Evolutionary conservation across 2,888 invertebrate genomes (phyloP), one percentile per base, ranked within the genome.

Genomic region (Lamproptera curius): DNA sequence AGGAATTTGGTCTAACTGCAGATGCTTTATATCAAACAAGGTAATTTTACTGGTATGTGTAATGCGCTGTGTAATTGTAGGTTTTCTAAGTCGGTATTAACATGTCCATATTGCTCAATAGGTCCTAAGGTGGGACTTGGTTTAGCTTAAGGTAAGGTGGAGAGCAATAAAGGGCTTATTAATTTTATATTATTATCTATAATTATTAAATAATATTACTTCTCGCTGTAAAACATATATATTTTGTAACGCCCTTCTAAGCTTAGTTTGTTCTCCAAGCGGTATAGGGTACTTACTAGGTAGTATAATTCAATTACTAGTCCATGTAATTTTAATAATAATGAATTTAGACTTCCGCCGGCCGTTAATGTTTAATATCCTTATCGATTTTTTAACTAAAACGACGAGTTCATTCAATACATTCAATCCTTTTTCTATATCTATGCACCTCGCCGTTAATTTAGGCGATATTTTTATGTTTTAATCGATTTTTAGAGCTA

Each of bases 221-320:
- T 56, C 61, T 73, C 67, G 67, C 67, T 67, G 67, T 72, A 66
- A 64, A 76, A 71, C 58, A 56, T n/a, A 20, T 59, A 55, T 67
- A 67, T 67, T 48, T 67, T 67, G 66, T 75, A 65, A 70, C 61
- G 73, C 76, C 81, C 79, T 71, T 63, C 58, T 70, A 69, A 67
- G 67, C 62, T 68, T 70, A 69, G 63, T 65, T 73, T 73, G 74
- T 83, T 82, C 84, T 86, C 85, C 84, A 76, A 76, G 85, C 86
- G 87, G 87, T 86, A 76, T 79, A 82, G 82, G 83, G 83, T 87
- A 87, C 86, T 86, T 85, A 85, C 73, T 86, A 87, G 83, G 76
- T 87, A 87, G 85, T 67, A 76, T 87, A 85, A 86, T 85, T 84
- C 78, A 84, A 84, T 83, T 82, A 82, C 87, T 87, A 87, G 87